phyloP scores from a whole-genome alignment of 2,113 vertebrate species.

The Smithornis capensis region DNA sequence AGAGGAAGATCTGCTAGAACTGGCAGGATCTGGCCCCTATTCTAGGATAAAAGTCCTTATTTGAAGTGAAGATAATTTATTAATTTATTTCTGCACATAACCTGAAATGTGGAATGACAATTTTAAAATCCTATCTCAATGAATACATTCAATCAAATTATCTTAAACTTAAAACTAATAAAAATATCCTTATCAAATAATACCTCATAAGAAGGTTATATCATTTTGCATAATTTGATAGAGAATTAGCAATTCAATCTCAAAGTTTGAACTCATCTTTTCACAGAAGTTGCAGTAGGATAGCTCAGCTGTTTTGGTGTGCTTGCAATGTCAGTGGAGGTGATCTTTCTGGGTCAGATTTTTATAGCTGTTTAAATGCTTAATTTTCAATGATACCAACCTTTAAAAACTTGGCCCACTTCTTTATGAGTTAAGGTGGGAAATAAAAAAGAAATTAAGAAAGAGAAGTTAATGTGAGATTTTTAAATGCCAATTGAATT shows the following conservation, averaged over 20 bases:
- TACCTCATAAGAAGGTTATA: neutral
- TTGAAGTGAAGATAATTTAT: neutral
- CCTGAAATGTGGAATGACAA: neutral
- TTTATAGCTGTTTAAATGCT: neutral
- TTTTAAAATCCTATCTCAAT: neutral
- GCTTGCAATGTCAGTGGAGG: neutral
- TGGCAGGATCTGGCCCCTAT: neutral
- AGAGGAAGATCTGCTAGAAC: neutral
- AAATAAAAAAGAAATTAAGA: neutral
- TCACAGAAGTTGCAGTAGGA: neutral
- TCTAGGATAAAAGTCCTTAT: neutral
- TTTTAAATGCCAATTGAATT: neutral
- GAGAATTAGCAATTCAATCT: neutral
- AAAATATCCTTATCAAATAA: conserved; percentile 3
- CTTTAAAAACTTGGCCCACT: neutral
- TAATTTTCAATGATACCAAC: neutral
- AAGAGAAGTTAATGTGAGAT: neutral
- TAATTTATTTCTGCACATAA: neutral
- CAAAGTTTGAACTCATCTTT: neutral
- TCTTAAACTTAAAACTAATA: conserved; percentile 19
- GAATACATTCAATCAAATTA: neutral
- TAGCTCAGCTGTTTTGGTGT: neutral
- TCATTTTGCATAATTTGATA: neutral
- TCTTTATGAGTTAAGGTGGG: neutral
- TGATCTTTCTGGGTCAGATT: neutral